These are phyloP conservation scores for Cyprinodon tularosa DNA, from an alignment of 2,113 vertebrate genomes.

Conservation along the genomic window DNA sequence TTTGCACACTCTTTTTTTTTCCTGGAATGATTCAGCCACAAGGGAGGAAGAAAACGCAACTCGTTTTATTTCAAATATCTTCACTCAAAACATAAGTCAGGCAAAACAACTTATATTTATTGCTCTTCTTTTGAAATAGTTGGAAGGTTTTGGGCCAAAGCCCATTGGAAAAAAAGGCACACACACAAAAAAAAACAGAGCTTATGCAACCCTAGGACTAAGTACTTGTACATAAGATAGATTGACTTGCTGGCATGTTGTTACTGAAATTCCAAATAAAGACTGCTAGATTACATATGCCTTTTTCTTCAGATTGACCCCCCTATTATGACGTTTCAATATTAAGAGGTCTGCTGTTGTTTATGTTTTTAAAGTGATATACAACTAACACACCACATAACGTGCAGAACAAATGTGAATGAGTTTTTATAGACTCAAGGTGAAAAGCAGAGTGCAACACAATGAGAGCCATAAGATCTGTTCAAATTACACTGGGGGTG, in stretches of 20 bases:
- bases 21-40: slow-evolving; percentile 33
- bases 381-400: slow-evolving; percentile 4
- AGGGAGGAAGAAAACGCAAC: slow-evolving; percentile 26
- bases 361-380: slow-evolving; percentile 3
- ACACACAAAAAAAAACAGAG: slow-evolving; percentile 6
- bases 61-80: slow-evolving; percentile 62
- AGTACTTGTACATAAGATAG: slow-evolving; percentile 7
- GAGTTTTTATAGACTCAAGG: slow-evolving; percentile 6
- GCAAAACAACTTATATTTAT: slow-evolving; percentile 61
- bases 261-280: not conserved
- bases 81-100: slow-evolving; percentile 40
- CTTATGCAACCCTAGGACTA: slow-evolving; percentile 13
- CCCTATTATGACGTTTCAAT: not conserved
- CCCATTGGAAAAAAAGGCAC: slow-evolving; percentile 36
- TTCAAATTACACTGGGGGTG: slow-evolving; percentile 16
- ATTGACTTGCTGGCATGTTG: slow-evolving; percentile 1
- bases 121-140: slow-evolving; percentile 47
- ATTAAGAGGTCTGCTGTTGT: not conserved
- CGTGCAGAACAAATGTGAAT: slow-evolving; percentile 8
- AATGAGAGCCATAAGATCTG: slow-evolving; percentile 19
- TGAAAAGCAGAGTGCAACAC: slow-evolving; percentile 29
- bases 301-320: not conserved
- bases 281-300: not conserved
- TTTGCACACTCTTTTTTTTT: slow-evolving; percentile 33
- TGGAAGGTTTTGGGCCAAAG: slow-evolving; percentile 31